Conservation (phyloP, 2,797 vertebrate species). For the Chiloscyllium punctatum region DNA sequence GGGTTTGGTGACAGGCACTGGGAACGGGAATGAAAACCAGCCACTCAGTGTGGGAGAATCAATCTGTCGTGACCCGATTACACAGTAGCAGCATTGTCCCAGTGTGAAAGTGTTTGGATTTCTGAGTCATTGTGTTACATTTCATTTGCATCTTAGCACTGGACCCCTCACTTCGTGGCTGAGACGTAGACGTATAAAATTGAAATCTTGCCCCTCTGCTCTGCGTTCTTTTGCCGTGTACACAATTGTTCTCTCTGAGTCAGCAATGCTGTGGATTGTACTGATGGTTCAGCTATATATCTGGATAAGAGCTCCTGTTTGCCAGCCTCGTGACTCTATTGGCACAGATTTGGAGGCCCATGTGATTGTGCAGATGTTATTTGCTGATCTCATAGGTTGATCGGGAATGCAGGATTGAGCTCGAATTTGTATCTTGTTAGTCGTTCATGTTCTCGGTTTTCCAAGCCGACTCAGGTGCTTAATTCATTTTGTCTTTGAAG, state of each 20-base stretch:
- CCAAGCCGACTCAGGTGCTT: not conserved
- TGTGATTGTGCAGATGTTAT: slow-evolving; percentile 24
- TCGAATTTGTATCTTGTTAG: not conserved
- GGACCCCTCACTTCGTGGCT: not conserved
- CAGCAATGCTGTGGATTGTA: not conserved
- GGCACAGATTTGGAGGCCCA: not conserved
- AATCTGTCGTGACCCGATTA: not conserved
- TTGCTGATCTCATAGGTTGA: not conserved
- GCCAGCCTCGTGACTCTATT: not conserved
- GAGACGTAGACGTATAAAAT: not conserved
- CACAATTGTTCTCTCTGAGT: not conserved
- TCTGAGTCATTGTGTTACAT: not conserved
- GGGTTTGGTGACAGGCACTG: not conserved
- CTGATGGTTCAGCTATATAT: not conserved
- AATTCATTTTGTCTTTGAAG: not conserved
- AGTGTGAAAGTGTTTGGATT: not conserved
- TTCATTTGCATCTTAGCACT: not conserved
- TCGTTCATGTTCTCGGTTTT: too few relatives aligned
- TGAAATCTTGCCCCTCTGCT: not conserved
- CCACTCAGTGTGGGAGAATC: too few relatives aligned
- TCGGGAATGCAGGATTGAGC: not conserved
- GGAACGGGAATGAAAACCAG: not conserved
- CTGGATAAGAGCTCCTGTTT: slow-evolving; percentile 21
- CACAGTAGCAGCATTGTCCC: not conserved
- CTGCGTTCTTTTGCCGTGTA: not conserved